A percentile compares a stretch with the other conserved stretches of the same genome.
These are phyloP conservation scores for Chironomus tentans DNA, from an alignment of 2,888 invertebrate genomes.

Conservation along the genomic window DNA sequence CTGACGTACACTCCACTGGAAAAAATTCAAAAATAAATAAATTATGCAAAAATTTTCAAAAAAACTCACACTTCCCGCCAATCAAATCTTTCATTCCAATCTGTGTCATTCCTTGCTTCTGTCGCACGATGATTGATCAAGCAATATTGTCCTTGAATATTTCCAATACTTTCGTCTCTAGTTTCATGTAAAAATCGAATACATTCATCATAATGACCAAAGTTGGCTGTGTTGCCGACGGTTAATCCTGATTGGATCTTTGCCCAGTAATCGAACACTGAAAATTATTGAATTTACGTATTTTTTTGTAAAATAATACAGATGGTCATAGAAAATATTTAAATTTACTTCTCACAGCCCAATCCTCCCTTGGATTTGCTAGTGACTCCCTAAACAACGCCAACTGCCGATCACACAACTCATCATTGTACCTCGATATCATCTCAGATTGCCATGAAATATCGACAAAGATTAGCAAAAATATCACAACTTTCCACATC, in stretches of 20 bases:
- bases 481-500: no score
- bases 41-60: no score
- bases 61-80: not conserved
- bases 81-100: not conserved
- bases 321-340: not conserved
- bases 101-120: not conserved
- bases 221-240: not conserved
- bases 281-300: not conserved
- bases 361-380: not conserved
- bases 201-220: not conserved
- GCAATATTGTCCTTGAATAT: constrained; percentile 2
- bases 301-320: no score
- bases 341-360: not conserved
- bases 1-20: not conserved
- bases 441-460: no score
- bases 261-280: constrained; percentile 2
- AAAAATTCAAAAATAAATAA: not conserved
- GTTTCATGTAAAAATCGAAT: not conserved
- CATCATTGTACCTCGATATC: no score
- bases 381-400: not conserved
- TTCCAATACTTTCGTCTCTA: not conserved
- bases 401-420: not conserved
- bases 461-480: no score
- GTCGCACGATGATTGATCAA: not conserved
- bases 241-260: not conserved